Conservation (phyloP, 1,140 invertebrate genomes). For the Zophobas morio region DNA sequence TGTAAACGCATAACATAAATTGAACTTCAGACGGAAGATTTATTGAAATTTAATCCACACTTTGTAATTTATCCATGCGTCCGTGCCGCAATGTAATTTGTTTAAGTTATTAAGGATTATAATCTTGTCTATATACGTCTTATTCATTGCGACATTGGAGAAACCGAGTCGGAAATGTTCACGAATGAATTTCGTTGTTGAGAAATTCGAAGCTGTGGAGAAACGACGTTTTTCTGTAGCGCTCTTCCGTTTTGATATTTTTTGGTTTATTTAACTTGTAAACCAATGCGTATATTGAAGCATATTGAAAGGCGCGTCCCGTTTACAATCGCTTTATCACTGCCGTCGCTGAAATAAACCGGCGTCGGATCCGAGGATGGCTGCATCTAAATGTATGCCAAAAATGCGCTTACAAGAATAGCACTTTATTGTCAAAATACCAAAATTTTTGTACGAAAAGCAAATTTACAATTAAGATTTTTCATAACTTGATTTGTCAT, state of each 20-base stretch:
- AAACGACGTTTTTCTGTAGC: slow-evolving; percentile 31
- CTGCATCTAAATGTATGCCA: not conserved
- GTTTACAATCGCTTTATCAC: slow-evolving; percentile 35
- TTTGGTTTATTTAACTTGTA: slow-evolving; percentile 42
- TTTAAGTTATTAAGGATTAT: slow-evolving; percentile 42
- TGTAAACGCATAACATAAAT: slow-evolving; percentile 42
- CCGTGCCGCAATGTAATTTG: slow-evolving; percentile 34
- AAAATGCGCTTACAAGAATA: not conserved
- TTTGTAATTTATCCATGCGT: slow-evolving; percentile 42
- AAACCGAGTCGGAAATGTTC: slow-evolving; percentile 24
- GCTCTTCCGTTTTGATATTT: slow-evolving; percentile 34
- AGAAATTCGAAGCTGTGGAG: slow-evolving; percentile 20
- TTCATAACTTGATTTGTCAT: too few relatives aligned
- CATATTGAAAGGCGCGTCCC: slow-evolving; percentile 28
- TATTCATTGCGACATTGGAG: slow-evolving; percentile 19
- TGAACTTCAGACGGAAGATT: slow-evolving; percentile 32
- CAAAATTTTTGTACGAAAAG: too few relatives aligned
- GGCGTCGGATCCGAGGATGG: not conserved
- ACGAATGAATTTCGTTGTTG: slow-evolving; percentile 26
- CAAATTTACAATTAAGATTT: too few relatives aligned
- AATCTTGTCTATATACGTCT: slow-evolving; percentile 29
- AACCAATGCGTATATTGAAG: slow-evolving; percentile 35
- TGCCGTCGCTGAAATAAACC: slow-evolving; percentile 8
- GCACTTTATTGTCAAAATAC: too few relatives aligned
- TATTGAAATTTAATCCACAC: slow-evolving; percentile 42